A percentile compares a stretch with the other conserved stretches of the same genome.
Evolutionary conservation across 2,888 invertebrate species (phyloP).

Genomic region (Apamea sordens): DNA sequence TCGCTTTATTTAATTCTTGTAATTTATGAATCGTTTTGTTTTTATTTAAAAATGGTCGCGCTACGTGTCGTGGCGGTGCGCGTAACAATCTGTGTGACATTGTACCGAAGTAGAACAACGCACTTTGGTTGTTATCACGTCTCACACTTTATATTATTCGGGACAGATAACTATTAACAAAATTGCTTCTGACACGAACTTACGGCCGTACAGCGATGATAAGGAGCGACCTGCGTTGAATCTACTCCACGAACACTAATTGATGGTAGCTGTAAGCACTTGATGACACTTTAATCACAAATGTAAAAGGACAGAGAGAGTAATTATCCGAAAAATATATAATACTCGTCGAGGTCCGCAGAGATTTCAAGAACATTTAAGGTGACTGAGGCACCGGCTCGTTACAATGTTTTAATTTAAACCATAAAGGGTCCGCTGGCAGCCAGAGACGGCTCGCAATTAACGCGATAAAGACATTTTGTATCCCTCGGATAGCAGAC

Average conservation of each 20-base stretch:
- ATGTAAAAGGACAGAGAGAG: slow-evolving; percentile 33
- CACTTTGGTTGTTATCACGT: slow-evolving; percentile 55
- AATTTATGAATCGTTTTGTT: slow-evolving; percentile 19
- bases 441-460: slow-evolving; percentile 74
- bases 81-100: slow-evolving; percentile 29
- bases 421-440: slow-evolving; percentile 71
- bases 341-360: slow-evolving; percentile 26
- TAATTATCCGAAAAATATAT: slow-evolving; percentile 49
- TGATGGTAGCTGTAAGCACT: slow-evolving; percentile 27
- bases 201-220: slow-evolving; percentile 34
- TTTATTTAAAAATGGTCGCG: slow-evolving; percentile 25
- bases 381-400: slow-evolving; percentile 61
- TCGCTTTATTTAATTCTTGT: slow-evolving; percentile 16
- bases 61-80: slow-evolving; percentile 9
- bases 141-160: slow-evolving; percentile 49
- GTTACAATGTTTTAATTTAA: slow-evolving; percentile 76
- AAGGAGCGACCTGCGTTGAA: slow-evolving; percentile 42
- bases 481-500: slow-evolving; percentile 74
- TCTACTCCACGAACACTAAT: slow-evolving; percentile 36
- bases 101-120: slow-evolving; percentile 34
- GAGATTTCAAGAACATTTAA: slow-evolving; percentile 47
- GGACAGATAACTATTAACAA: slow-evolving; percentile 52
- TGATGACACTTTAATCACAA: slow-evolving; percentile 29
- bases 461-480: slow-evolving; percentile 82
- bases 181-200: slow-evolving; percentile 59